Evolutionary conservation across 1,140 invertebrate genomes (phyloP).

Genomic region (Apis laboriosa): DNA sequence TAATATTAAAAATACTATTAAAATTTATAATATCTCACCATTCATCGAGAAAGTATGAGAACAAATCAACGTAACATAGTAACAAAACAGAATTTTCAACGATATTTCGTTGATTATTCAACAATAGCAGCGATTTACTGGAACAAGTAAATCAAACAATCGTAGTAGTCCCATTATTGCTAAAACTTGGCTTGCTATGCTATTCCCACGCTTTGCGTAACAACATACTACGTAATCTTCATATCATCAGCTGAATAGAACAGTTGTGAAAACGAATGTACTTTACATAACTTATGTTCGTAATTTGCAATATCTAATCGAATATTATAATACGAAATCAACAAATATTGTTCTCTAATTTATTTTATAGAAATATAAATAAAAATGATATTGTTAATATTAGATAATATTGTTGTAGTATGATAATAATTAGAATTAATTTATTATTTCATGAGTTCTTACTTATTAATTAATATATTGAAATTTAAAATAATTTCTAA

Average conservation of each 20-base stretch:
- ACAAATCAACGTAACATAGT: neutral
- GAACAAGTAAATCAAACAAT: neutral
- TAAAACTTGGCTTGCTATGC: neutral
- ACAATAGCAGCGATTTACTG: neutral
- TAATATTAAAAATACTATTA: neutral
- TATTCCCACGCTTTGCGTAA: constrained; percentile 15
- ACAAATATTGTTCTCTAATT: neutral
- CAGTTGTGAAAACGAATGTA: constrained; percentile 1
- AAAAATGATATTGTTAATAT: too few species aligned
- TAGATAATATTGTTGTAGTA: too few species aligned
- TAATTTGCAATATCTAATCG: neutral
- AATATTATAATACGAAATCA: neutral
- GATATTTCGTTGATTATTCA: neutral
- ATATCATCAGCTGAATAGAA: constrained; percentile 10
- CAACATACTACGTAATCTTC: constrained; percentile 1
- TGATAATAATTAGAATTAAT: too few species aligned
- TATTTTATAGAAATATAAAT: neutral
- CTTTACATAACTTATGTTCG: constrained; percentile 19
- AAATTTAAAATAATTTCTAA: too few species aligned
- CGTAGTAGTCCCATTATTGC: neutral
- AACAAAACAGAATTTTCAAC: neutral
- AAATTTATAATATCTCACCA: neutral
- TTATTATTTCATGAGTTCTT: too few species aligned
- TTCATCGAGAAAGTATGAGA: neutral
- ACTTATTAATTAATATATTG: too few species aligned